These are phyloP conservation scores for Chrysochloris asiatica DNA, from an alignment of 2,113 vertebrate genomes.

Conservation along the genomic window DNA sequence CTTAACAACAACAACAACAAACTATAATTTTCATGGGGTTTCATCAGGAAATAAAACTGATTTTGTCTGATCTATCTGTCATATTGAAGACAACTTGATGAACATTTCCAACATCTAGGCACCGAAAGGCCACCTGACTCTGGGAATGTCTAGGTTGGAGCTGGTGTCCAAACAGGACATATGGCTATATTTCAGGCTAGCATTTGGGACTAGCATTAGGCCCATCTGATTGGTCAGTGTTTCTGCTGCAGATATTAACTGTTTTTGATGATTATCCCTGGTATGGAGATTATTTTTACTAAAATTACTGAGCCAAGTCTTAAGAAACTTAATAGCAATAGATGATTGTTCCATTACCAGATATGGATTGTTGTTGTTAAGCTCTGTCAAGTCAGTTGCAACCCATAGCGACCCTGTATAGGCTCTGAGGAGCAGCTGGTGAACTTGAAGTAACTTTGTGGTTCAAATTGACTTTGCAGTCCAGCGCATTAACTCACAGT, in stretches of 20 bases:
- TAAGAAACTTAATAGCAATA: neutral
- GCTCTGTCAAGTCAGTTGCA: too few species aligned
- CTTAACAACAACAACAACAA: neutral
- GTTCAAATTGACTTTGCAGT: too few species aligned
- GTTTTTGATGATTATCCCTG: neutral
- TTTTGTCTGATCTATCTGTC: neutral
- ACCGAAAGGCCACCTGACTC: neutral
- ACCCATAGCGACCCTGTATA: too few species aligned
- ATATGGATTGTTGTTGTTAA: too few species aligned
- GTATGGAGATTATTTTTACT: neutral
- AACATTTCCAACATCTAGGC: neutral
- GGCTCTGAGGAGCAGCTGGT: too few species aligned
- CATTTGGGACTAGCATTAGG: neutral
- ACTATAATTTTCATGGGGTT: constrained; percentile 1
- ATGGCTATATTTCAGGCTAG: rapidly evolving
- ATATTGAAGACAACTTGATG: neutral
- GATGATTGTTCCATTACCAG: neutral
- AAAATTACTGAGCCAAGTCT: neutral
- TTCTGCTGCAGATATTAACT: neutral
- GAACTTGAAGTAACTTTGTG: too few species aligned
- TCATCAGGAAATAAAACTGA: constrained; percentile 17
- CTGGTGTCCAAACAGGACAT: neutral
- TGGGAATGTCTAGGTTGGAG: neutral
- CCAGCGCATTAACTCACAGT: too few species aligned
- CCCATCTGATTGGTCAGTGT: neutral